These are phyloP conservation scores for Melieria picta DNA, from an alignment of 2,888 invertebrate genomes.

Conservation along the genomic window DNA sequence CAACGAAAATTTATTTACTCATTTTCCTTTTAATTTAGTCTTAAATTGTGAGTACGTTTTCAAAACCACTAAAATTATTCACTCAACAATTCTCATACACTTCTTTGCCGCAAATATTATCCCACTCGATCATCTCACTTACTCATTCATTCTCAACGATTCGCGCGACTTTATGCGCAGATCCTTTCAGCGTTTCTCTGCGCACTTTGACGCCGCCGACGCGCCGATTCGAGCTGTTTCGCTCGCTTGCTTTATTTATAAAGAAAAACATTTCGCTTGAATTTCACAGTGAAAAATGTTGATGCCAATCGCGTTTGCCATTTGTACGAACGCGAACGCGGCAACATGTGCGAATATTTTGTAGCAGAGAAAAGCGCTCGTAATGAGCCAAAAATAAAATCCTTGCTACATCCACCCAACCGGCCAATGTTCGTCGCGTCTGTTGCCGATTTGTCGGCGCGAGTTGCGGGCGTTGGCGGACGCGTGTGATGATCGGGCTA, in stretches of 20 bases:
- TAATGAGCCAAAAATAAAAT: conserved; percentile 32
- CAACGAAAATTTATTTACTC: too few relatives aligned
- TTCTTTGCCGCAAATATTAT: neutral
- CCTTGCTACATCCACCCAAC: conserved; percentile 9
- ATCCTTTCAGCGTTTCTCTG: too few relatives aligned
- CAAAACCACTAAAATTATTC: neutral
- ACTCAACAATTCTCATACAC: neutral
- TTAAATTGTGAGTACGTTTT: neutral
- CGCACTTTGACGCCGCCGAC: too few relatives aligned
- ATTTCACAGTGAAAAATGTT: too few relatives aligned
- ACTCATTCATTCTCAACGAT: too few relatives aligned
- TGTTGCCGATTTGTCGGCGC: neutral
- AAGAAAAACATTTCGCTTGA: too few relatives aligned
- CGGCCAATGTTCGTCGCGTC: conserved; percentile 35
- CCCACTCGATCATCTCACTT: too few relatives aligned
- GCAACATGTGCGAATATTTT: conserved; percentile 36
- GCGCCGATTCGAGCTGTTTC: too few relatives aligned
- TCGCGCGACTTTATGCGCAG: too few relatives aligned
- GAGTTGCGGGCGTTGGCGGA: neutral
- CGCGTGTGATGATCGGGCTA: neutral
- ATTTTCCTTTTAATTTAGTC: too few relatives aligned
- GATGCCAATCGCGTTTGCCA: neutral
- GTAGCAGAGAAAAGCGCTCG: conserved; percentile 1
- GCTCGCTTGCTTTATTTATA: too few relatives aligned
- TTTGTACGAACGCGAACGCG: neutral